Base-by-base conservation (phyloP, 2,888 invertebrate species). In the Ischnura elegans region DNA sequence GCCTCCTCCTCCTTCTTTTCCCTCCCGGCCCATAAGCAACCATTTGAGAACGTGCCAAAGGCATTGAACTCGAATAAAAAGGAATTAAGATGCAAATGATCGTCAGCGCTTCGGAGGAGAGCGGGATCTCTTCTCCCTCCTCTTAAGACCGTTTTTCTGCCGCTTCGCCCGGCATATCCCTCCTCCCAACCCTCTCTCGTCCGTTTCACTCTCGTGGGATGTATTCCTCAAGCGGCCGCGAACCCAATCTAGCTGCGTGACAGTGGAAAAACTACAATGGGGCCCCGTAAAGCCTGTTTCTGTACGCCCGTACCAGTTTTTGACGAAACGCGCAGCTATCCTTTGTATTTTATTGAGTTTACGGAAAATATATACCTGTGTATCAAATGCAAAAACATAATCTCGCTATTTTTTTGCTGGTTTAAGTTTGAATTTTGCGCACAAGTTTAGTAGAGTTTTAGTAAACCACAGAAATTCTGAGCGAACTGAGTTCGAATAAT, bases 81-180 rank as follows among this genome's bases (percentile, higher is more conserved):
- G 90, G 90, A 90, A 90, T 90, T 90, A 90, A 90, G 90, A 90
- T 90, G 90, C 90, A 90, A 90, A 90, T 90, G 90, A 90, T 66
- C 90, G 90, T 16, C 61, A 55, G n/a, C 43, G n/a, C 51, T 10
- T 21, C 55, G 87, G 36, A 19, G 55, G 42, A 21, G 51, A 1
- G 51, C 0, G 51, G 36, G 51, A 19, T 10, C 13, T 2, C n/a
- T n/a, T n/a, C n/a, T n/a, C n/a, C n/a, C n/a, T n/a, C n/a, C 36
- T 76, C 76, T 51, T 10, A 8, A 76, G 76, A 3, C 76, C 76
- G 21, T 25, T 61, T 85, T n/a, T 87, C 87, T 21, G 21, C 5
- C 10, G n/a, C 42, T 43, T 43, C 36, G 16, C 42, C 21, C 85
- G 36, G 36, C 87, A 13, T 43, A 21, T 43, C 43, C 36, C 43